These are phyloP conservation scores for Hydrochoerus hydrochaeris DNA, from an alignment of 2,113 vertebrate species.

Conservation along the genomic window DNA sequence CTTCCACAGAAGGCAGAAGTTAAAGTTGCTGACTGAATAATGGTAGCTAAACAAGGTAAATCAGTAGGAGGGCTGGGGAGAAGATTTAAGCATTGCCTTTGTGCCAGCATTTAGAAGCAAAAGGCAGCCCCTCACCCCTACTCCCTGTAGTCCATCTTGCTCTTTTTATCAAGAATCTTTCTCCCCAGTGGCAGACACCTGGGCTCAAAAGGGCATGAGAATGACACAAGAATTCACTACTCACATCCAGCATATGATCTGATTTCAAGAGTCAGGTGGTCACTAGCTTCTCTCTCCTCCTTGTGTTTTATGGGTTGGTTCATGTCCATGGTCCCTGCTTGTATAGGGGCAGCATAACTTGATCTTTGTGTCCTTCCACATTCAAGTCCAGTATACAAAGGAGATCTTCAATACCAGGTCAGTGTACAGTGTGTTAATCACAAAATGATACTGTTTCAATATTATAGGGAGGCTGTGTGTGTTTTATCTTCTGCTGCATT, in stretches of 20 bases:
- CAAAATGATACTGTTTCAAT: neutral
- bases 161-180: neutral
- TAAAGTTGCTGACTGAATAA: neutral
- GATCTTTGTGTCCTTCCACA: neutral
- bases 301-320: neutral
- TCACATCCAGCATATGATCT: neutral
- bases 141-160: neutral
- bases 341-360: neutral
- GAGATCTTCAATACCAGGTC: neutral
- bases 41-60: neutral
- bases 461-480: neutral
- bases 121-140: neutral
- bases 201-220: neutral
- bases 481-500: neutral
- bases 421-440: neutral
- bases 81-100: neutral
- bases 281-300: neutral
- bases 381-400: neutral
- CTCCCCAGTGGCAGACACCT: neutral
- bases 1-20: neutral
- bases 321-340: neutral
- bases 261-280: neutral
- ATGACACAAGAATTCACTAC: neutral
- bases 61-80: neutral
- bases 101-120: neutral